Percentiles rank a stretch among this genome's conserved stretches.
Conservation (phyloP, 1,140 invertebrate species). For the Palaemon carinicauda region DNA sequence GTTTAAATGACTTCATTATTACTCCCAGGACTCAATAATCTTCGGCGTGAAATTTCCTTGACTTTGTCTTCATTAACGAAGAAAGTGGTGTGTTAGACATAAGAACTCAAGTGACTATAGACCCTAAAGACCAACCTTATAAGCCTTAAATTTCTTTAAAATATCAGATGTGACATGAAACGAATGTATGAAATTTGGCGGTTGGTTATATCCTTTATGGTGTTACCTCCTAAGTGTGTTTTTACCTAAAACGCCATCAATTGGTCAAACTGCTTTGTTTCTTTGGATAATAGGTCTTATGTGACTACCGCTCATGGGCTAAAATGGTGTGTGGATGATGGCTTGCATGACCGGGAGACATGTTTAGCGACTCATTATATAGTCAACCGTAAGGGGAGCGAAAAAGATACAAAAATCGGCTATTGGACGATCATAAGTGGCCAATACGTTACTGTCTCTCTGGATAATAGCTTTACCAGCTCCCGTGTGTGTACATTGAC, state of each 20-base stretch:
- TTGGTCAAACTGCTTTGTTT: no score
- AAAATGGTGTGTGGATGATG: no score
- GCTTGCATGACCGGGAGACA: background rate
- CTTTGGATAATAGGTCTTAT: no score
- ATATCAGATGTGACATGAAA: no score
- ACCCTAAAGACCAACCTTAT: background rate
- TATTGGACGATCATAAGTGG: background rate
- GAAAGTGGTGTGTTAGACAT: background rate
- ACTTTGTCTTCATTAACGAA: slow-evolving; percentile 30
- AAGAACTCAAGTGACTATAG: background rate
- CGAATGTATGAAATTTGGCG: no score
- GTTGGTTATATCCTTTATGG: no score
- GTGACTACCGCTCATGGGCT: no score
- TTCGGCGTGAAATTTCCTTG: slow-evolving; percentile 27
- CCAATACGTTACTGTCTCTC: background rate
- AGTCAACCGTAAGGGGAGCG: background rate
- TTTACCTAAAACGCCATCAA: no score
- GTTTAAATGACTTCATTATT: slow-evolving; percentile 53
- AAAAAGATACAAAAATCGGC: background rate
- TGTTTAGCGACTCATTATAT: background rate
- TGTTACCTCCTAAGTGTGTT: no score
- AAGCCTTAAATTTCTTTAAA: background rate
- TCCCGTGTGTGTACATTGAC: background rate
- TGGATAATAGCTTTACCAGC: background rate
- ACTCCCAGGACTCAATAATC: slow-evolving; percentile 38